Evolutionary conservation across 2,888 invertebrate species (phyloP), one percentile per base, ranked within the genome.

Genomic region (Brachyopa scutellaris): DNA sequence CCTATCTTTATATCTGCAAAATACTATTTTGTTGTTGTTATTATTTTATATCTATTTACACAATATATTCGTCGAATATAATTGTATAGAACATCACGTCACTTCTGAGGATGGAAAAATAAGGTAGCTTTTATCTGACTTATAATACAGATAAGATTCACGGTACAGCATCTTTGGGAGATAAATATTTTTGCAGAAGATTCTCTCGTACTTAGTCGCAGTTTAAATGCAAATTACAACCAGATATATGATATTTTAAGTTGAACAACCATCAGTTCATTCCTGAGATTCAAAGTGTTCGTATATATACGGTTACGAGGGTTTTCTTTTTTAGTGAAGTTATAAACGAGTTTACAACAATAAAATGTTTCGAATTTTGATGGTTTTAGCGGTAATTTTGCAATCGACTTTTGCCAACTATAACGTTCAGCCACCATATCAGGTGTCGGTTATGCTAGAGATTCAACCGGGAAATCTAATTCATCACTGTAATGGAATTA

Each of bases 401-500:
- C 31, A 57, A 19, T 23, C 33, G 13, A 26, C 36, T 7, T 9
- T 38, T 13, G 69, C 51, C 2, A 4, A 11, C 2, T 38, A 38
- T n/a, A 42, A 53, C 3, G 42, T 51, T 0, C 73, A 83, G 15
- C 76, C 79, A 6, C 42, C 74, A 0, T 87, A 87, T 74, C 87
- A 87, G 62, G 86, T 86, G 2, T 84, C 85, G 11, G 53, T 87
- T 8, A 70, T 84, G 74, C 47, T 84, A 3, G 82, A 85, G 23
- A 62, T 77, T 15, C 84, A 78, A 0, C 61, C 64, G 3, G 78
- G 47, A 40, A 51, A 74, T 5, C 84, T 84, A 0, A 49, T 83
- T 42, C 86, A 86, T 59, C 21, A 85, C 13, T 87, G 87, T 45
- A 87, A 86, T 69, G 87, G 87, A 9, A 79, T 57, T 3, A 85